These are phyloP conservation scores for Protophormia terraenovae DNA, from an alignment of 2,888 invertebrate species.

Conservation along the genomic window DNA sequence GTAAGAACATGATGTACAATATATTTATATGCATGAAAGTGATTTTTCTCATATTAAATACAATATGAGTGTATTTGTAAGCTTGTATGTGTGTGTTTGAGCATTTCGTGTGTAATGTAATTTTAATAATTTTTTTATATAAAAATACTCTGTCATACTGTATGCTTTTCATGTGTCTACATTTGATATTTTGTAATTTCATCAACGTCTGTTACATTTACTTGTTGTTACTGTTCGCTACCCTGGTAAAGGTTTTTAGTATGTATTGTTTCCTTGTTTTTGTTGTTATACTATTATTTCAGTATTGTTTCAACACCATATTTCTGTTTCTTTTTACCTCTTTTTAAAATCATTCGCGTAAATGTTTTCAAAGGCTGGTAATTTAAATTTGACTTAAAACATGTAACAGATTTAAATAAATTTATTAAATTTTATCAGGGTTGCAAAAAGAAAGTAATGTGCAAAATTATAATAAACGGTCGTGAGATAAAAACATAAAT, in stretches of 20 bases:
- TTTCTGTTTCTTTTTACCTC: background rate
- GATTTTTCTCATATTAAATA: too few relatives aligned
- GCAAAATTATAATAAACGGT: too few relatives aligned
- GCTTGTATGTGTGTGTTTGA: too few relatives aligned
- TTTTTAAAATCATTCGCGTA: background rate
- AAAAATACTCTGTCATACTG: constrained; percentile 47
- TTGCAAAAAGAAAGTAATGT: too few relatives aligned
- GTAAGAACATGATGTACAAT: too few relatives aligned
- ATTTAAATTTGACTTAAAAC: background rate
- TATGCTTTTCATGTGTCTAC: constrained; percentile 47
- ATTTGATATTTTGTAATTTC: constrained; percentile 57
- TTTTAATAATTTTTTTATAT: constrained; percentile 43
- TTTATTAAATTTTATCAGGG: too few relatives aligned
- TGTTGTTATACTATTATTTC: constrained; percentile 33
- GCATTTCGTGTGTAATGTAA: background rate
- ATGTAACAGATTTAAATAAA: background rate
- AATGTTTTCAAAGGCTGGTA: background rate
- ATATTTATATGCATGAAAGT: too few relatives aligned
- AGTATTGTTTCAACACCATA: constrained; percentile 38
- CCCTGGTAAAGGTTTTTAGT: background rate
- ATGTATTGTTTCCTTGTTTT: background rate
- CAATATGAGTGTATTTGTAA: too few relatives aligned
- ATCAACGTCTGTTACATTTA: constrained; percentile 59
- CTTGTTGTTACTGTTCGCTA: background rate
- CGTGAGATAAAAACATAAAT: too few relatives aligned